These are phyloP conservation scores for Gonatopus flavifemur DNA, from an alignment of 1,140 invertebrate genomes.

Conservation along the genomic window DNA sequence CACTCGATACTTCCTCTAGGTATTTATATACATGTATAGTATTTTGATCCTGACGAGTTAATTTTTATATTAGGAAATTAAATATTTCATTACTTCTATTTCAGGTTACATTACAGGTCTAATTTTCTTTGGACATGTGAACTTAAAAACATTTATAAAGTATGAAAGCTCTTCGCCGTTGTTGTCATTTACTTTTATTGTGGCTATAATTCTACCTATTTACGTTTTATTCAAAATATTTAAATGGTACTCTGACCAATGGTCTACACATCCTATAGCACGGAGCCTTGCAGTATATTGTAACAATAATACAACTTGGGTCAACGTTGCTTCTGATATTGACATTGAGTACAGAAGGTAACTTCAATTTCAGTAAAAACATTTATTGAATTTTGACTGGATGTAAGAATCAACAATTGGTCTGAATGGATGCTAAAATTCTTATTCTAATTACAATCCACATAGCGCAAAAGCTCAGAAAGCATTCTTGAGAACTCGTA, in stretches of 20 bases:
- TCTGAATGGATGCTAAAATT: too few relatives aligned
- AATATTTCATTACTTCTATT: constrained; percentile 14
- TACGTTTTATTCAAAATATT: constrained; percentile 54
- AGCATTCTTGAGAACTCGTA: too few relatives aligned
- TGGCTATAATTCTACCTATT: constrained; percentile 48
- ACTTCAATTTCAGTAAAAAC: too few relatives aligned
- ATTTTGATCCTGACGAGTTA: too few relatives aligned
- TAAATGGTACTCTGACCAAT: constrained; percentile 70
- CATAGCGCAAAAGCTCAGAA: too few relatives aligned
- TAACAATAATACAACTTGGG: constrained; percentile 65
- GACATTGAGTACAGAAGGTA: constrained; percentile 78
- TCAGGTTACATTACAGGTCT: constrained; percentile 66
- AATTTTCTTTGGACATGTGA: constrained; percentile 55
- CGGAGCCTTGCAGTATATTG: constrained; percentile 67
- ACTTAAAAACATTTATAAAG: constrained; percentile 48
- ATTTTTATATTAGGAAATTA: neutral
- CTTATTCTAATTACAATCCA: too few relatives aligned
- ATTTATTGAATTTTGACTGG: too few relatives aligned
- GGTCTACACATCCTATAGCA: constrained; percentile 74
- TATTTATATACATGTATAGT: constrained; percentile 28
- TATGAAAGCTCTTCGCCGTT: constrained; percentile 42
- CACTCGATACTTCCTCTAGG: constrained; percentile 71
- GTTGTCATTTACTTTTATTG: constrained; percentile 46
- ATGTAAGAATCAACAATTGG: too few relatives aligned
- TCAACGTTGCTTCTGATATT: constrained; percentile 70